Base-by-base conservation (phyloP, 2,797 vertebrate species). In the Cyclopterus lumpus region DNA sequence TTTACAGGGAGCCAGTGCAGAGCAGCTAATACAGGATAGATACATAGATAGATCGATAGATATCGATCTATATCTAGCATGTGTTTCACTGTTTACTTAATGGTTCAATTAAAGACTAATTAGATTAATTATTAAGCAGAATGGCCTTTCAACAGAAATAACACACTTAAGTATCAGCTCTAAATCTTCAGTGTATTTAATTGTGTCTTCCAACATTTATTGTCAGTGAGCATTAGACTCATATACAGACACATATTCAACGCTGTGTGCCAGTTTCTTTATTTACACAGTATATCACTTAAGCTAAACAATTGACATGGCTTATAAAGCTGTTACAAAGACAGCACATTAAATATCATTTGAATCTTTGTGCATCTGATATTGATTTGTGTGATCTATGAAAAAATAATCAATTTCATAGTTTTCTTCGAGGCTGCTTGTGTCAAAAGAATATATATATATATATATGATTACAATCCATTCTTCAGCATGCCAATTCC, bases 321-420 rank as follows among this genome's bases (percentile, higher is more conserved):
- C 77, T 80, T 54, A 78, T 86, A 77, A 83, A 88, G 73, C 74
- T 76, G 59, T 55, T 83, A 69, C 74, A 78, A 79, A 75, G 66
- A 90, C 88, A 86, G 79, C 85, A 72, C 86, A 82, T 84, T 89
- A 85, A 84, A 86, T 91, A 88, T 83, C 63, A 91, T 91, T 88
- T 90, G 86, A 91, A 91, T 91, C 81, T 86, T 67, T 85, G 80
- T 86, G 75, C 83, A 88, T 91, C 80, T 92, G 67, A 79, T 90
- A 93, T 93, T 91, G 92, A 92, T 92, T 86, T 79, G 68, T 85
- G 81, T 77, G 89, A 91, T 87, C 76, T 83, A 77, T 86, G 81
- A 84, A 81, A 90, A 87, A 88, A 88, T 10, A 90, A 89, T 90
- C 86, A 77, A 92, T 93, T 93, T 93, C 85, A 92, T 84, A 89